Evolutionary conservation across 2,888 invertebrate genomes (phyloP).

Genomic region (Drosophila anomalata): DNA sequence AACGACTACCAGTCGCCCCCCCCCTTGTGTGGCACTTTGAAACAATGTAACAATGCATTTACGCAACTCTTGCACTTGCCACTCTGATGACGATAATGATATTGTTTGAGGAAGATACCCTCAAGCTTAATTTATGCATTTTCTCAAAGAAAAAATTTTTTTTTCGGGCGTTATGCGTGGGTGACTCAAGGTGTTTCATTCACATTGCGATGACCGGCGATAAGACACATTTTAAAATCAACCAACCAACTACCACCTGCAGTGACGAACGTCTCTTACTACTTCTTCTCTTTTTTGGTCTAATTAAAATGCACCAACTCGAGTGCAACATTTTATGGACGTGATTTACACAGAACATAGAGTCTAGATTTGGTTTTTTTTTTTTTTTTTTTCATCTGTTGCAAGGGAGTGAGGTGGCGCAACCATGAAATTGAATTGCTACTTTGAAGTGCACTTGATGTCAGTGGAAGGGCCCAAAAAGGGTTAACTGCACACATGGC

Average conservation of each 20-base stretch:
- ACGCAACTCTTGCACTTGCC: conserved; percentile 45
- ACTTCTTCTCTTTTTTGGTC: conserved; percentile 11
- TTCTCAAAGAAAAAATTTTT: conserved; percentile 43
- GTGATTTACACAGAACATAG: conserved; percentile 60
- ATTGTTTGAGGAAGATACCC: conserved; percentile 4
- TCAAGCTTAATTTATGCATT: conserved; percentile 49
- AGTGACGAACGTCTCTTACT: conserved; percentile 4
- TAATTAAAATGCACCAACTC: conserved; percentile 55
- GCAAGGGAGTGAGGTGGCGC: conserved; percentile 21
- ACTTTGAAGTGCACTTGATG: conserved; percentile 81
- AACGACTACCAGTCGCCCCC: conserved; percentile 54
- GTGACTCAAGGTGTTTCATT: conserved; percentile 64
- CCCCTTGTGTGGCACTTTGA: neutral
- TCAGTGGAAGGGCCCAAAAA: conserved; percentile 40
- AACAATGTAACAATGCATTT: conserved; percentile 49
- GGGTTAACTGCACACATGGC: conserved; percentile 76
- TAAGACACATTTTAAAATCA: conserved; percentile 41
- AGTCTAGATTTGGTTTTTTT: neutral
- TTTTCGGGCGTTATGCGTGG: conserved; percentile 44
- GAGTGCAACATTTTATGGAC: conserved; percentile 68
- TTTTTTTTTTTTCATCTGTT: neutral
- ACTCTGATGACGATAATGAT: conserved; percentile 6
- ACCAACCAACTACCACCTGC: conserved; percentile 31
- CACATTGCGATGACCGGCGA: conserved; percentile 55
- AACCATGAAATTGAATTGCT: conserved; percentile 81